phyloP scores from a whole-genome alignment of 2,113 vertebrate species.

The Atractosteus spatula region DNA sequence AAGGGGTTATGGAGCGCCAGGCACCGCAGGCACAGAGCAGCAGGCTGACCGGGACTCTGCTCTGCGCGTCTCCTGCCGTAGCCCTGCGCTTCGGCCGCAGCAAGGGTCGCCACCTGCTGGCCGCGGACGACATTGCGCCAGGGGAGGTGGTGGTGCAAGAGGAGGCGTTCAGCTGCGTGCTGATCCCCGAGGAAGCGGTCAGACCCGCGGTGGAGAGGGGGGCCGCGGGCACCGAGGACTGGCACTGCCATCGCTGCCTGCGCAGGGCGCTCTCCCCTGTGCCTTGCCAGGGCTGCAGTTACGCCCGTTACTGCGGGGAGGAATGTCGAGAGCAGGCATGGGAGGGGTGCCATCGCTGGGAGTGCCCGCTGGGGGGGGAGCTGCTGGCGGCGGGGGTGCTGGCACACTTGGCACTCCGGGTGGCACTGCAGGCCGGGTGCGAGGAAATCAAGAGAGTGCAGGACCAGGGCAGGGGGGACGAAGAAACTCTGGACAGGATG shows the following conservation, averaged over 20 bases:
- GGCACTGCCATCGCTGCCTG: slow-evolving; percentile 84
- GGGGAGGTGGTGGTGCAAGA: slow-evolving; percentile 81
- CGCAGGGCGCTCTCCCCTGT: slow-evolving; percentile 54
- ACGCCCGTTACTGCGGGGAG: slow-evolving; percentile 78
- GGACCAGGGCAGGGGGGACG: slow-evolving; percentile 12
- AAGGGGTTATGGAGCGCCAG: background rate
- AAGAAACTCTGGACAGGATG: slow-evolving; percentile 14
- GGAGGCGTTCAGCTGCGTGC: slow-evolving; percentile 80
- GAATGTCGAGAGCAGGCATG: slow-evolving; percentile 73
- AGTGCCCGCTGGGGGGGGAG: slow-evolving; percentile 75
- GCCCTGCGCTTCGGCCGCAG: slow-evolving; percentile 55
- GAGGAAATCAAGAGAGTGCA: slow-evolving; percentile 49
- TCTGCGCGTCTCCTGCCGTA: slow-evolving; percentile 55
- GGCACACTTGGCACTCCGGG: slow-evolving; percentile 79
- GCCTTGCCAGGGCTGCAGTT: slow-evolving; percentile 80
- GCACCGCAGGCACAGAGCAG: background rate
- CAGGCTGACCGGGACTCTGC: slow-evolving; percentile 15
- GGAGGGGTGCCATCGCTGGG: slow-evolving; percentile 75
- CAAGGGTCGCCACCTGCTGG: slow-evolving; percentile 82
- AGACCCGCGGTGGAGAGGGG: slow-evolving; percentile 10
- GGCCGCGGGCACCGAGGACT: slow-evolving; percentile 51
- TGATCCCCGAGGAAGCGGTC: slow-evolving; percentile 64
- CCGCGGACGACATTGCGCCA: slow-evolving; percentile 60
- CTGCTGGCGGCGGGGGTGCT: slow-evolving; percentile 76
- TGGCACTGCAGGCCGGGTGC: slow-evolving; percentile 73